phyloP scores from a whole-genome alignment of 2,113 vertebrate genomes.

The Vanacampus margaritifer region DNA sequence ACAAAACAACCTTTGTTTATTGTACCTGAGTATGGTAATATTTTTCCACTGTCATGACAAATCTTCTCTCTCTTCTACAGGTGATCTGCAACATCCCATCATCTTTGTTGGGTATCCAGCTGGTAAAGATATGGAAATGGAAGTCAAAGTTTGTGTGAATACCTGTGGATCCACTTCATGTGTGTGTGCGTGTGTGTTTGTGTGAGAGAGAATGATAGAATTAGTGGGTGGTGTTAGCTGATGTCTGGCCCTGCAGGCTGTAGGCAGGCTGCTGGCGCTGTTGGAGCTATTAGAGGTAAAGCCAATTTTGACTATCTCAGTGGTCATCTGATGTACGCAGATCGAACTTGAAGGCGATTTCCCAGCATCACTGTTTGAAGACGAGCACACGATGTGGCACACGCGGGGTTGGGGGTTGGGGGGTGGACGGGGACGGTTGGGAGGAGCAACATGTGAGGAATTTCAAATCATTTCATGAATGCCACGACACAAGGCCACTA shows the following conservation, averaged over 20 bases:
- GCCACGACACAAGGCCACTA: neutral
- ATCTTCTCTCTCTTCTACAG: neutral
- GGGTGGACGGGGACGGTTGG: no score
- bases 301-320: constrained; percentile 55
- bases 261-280: constrained; percentile 26
- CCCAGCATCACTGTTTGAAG: constrained; percentile 31
- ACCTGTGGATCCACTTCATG: constrained; percentile 19
- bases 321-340: constrained; percentile 27
- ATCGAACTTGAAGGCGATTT: constrained; percentile 35
- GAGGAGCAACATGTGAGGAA: constrained; percentile 14
- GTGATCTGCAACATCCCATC: constrained; percentile 31
- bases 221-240: constrained; percentile 25
- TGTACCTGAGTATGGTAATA: neutral
- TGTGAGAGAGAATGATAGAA: constrained; percentile 2
- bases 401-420: no score
- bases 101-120: constrained; percentile 44
- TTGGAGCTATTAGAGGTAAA: constrained; percentile 51
- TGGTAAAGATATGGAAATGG: constrained; percentile 54
- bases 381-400: constrained; percentile 2
- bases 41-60: constrained; percentile 15
- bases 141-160: constrained; percentile 15
- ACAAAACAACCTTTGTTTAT: constrained; percentile 24
- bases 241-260: constrained; percentile 46
- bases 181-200: neutral
- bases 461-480: constrained; percentile 19